Evolutionary conservation across 2,888 invertebrate species (phyloP).

Genomic region (Sesia apiformis): DNA sequence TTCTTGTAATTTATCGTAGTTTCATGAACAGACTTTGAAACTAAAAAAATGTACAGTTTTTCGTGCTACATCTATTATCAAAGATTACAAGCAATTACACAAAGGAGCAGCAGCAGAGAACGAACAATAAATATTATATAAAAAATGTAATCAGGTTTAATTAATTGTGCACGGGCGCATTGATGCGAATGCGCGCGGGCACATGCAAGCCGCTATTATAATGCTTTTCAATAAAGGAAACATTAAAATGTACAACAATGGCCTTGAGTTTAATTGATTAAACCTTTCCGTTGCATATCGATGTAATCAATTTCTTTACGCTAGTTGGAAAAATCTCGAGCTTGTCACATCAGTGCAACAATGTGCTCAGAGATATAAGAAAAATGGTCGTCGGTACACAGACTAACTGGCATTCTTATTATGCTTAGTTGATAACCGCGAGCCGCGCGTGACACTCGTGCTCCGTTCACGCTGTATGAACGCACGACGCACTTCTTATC

Average conservation of each 20-base stretch:
- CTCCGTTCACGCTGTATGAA: conserved; percentile 12
- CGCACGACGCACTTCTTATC: conserved; percentile 19
- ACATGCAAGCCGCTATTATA: too few species aligned
- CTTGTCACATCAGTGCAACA: conserved; percentile 1
- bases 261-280: neutral
- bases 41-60: too few species aligned
- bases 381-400: conserved; percentile 31
- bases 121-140: too few species aligned
- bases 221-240: too few species aligned
- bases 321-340: neutral
- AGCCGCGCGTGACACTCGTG: conserved; percentile 50
- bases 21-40: too few species aligned
- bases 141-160: too few species aligned
- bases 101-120: too few species aligned
- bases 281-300: neutral
- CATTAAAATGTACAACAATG: neutral
- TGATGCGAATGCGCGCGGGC: too few species aligned
- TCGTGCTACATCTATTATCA: too few species aligned
- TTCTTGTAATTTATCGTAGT: too few species aligned
- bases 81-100: too few species aligned
- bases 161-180: too few species aligned
- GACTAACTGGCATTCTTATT: conserved; percentile 48
- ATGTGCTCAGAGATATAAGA: conserved; percentile 22
- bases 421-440: conserved; percentile 64
- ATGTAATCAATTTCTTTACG: neutral